Evolutionary conservation across 2,888 invertebrate species (phyloP), one percentile per base, ranked within the genome.

Genomic region (Megamerina dolium): DNA sequence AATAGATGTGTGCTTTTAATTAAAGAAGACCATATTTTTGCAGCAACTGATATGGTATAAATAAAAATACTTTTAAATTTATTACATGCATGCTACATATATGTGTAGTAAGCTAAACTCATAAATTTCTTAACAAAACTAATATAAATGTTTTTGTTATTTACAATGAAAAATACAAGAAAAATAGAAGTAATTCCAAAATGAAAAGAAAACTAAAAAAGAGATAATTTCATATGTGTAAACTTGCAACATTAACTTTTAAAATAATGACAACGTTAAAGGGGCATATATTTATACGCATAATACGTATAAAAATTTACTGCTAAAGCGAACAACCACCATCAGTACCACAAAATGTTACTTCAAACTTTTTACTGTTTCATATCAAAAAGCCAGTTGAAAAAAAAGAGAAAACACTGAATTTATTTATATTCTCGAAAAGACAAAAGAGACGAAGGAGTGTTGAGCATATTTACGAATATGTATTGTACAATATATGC

Each of bases 341-440:
- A 16, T 30, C 14, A 30, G n/a, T 37, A 37, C 32, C 29, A 23
- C 39, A 23, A 35, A 39, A 35, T 37, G 39, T 30, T 37, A 29
- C 20, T 21, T 34, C 38, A 14, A 20, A 26, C 32, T 43, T n/a
- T 17, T 19, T 21, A 29, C 36, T 27, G 17, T 33, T 5, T 19
- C 34, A 31, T 14, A 31, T 14, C 14, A 31, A 12, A 31, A 12
- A 31, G 10, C 10, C 13, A 31, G 31, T 10, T 14, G 14, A n/a
- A n/a, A 31, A 12, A 31, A 12, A 31, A n/a, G 13, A n/a, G 13
- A n/a, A 2, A 8, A 26, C 12, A 26, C 12, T n/a, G n/a, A n/a
- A n/a, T n/a, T n/a, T n/a, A n/a, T n/a, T n/a, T n/a, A n/a, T n/a
- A n/a, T n/a, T n/a, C n/a, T n/a, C n/a, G n/a, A n/a, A n/a, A n/a